Base-by-base conservation (phyloP, 2,797 vertebrate genomes). In the Gephyroberyx darwinii region DNA sequence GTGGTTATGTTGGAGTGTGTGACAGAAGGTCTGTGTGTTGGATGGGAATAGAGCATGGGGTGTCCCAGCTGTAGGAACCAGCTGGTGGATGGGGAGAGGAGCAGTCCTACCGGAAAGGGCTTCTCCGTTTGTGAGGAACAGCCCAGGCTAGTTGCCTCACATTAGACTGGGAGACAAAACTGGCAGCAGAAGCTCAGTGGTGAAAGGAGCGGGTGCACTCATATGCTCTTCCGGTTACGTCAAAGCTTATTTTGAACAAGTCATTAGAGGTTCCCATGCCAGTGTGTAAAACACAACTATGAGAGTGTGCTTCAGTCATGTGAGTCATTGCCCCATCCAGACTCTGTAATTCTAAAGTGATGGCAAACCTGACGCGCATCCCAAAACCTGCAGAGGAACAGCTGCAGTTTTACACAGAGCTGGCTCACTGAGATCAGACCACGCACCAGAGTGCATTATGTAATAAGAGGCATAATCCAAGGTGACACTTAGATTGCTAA, bases 41-140 rank as follows among this genome's bases (percentile, higher is more conserved):
- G 91, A 90, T 59, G 77, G 72, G 75, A 87, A 83, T 73, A 56
- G 80, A 86, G 87, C 88, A 85, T 93, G 91, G 90, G 83, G 89
- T 81, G 87, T 89, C 91, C 91, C 91, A 92, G 91, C 91, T 91
- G 91, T 91, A 90, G 82, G 74, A 90, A 89, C 86, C 92, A 93
- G 90, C 91, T 93, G 92, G 93, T 90, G 84, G 87, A 74, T 78
- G 75, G 84, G 70, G 81, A 82, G 82, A 84, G 81, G 80, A 79
- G 54, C 86, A 65, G 81, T 73, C 69, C 67, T 86, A 82, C 84
- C 82, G 83, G 90, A 92, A 90, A 80, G 83, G 78, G 20, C 83
- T 87, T 75, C 88, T 85, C 79, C 89, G 85, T 91, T 90, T 87
- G 82, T n/a, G 79, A 90, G 81, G 81, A 87, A 72, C 63, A 70